Evolutionary conservation across 2,888 invertebrate genomes (phyloP), one percentile per base, ranked within the genome.

Genomic region (Tanypteryx hageni): DNA sequence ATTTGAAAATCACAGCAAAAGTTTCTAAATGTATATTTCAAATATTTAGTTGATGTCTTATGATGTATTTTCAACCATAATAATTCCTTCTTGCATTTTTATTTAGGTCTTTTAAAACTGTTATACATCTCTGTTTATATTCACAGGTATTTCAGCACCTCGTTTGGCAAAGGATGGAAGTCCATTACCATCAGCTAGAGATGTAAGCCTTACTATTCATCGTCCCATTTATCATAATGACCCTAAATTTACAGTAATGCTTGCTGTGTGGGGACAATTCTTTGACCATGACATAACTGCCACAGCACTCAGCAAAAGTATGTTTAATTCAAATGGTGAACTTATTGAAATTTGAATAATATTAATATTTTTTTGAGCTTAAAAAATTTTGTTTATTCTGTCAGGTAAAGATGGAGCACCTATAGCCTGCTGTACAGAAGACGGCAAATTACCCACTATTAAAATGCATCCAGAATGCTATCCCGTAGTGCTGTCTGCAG

Each of bases 221-320:
- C 96, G 97, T 0, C 97, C 98, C 0, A 96, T 97, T 93, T 97
- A 97, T 94, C 96, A 96, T 68, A 96, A 97, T 89, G 98, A 98
- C 95, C 96, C 97, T 0, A 95, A 96, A 93, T 98, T 98, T 94
- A 97, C 98, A 0, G 97, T 98, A 0, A 97, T 98, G 97, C 94
- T 98, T 93, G 98, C 98, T 0, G 97, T 98, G 8, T 98, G 98
- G 96, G 98, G 98, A 0, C 98, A 98, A 95, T 98, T 98, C 95
- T 94, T 98, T 18, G 98, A 98, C 95, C 98, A 98, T 93, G 98
- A 98, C 93, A 97, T 98, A 92, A 98, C 98, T 0, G 97, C 98
- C 10, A 98, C 98, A 0, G 98, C 98, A 0, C 95, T 97, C 11
- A 97, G 96, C 93, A 97, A 97, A 94, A 97, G 97, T 95, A 94